Percentiles rank a stretch among this genome's conserved stretches.
phyloP scores from a whole-genome alignment of 2,888 invertebrate genomes.

The Pseudococcus viburni region DNA sequence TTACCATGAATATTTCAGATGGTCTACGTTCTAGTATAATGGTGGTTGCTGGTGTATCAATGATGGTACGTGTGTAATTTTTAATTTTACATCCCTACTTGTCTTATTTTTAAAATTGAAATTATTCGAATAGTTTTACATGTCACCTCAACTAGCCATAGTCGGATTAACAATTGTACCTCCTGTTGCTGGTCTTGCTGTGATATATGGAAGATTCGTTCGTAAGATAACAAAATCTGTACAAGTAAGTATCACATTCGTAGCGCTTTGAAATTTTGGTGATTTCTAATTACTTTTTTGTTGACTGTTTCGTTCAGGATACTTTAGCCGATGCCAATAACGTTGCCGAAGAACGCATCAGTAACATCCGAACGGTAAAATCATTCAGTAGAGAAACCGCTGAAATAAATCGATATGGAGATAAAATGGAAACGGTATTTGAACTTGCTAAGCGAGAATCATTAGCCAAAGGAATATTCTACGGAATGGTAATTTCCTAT shows the following conservation, averaged over 20 bases:
- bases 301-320: slow-evolving; percentile 72
- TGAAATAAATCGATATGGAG: slow-evolving; percentile 81
- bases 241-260: slow-evolving; percentile 74
- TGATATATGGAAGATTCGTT: slow-evolving; percentile 87
- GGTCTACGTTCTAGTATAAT: slow-evolving; percentile 90
- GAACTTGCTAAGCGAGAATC: slow-evolving; percentile 89
- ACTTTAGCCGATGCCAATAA: slow-evolving; percentile 76
- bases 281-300: not conserved
- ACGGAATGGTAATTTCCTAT: slow-evolving; percentile 81
- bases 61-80: slow-evolving; percentile 83
- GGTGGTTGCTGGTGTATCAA: slow-evolving; percentile 88
- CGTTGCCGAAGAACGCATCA: slow-evolving; percentile 91
- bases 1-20: slow-evolving; percentile 95
- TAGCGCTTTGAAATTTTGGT: not conserved
- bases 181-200: slow-evolving; percentile 87
- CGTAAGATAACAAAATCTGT: slow-evolving; percentile 86
- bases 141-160: slow-evolving; percentile 89
- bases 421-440: slow-evolving; percentile 81
- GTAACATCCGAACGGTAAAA: slow-evolving; percentile 93
- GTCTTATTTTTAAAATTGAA: not conserved
- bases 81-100: not conserved
- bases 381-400: slow-evolving; percentile 88
- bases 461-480: slow-evolving; percentile 89
- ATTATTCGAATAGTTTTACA: slow-evolving; percentile 80
- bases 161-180: slow-evolving; percentile 92